Evolutionary conservation across 2,113 vertebrate genomes (phyloP).

Genomic region (Vombatus ursinus): DNA sequence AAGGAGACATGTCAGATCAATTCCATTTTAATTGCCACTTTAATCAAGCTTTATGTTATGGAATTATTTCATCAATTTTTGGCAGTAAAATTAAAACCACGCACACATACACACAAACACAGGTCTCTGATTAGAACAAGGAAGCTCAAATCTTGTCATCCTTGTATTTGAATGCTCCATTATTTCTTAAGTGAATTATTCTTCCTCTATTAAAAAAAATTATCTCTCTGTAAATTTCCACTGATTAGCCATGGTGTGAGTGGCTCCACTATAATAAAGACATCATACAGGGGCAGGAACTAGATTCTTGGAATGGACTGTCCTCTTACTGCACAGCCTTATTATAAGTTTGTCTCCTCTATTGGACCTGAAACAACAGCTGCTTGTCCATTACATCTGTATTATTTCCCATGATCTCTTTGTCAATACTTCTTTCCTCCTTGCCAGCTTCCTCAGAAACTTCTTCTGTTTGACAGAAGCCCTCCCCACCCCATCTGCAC

Average conservation of each 20-base stretch:
- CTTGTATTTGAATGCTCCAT: background rate
- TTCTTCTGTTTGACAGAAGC: background rate
- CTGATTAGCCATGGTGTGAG: conserved; percentile 41
- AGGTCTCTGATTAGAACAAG: conserved; percentile 57
- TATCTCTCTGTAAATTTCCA: conserved; percentile 67
- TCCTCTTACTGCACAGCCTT: background rate
- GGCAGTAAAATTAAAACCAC: conserved; percentile 36
- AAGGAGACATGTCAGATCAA: conserved; percentile 66
- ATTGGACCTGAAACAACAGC: background rate
- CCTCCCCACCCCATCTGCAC: background rate
- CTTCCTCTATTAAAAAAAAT: background rate
- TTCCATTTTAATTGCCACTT: conserved; percentile 78
- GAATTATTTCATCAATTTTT: conserved; percentile 77
- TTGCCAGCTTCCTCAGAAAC: background rate
- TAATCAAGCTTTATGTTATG: conserved; percentile 77
- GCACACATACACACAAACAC: background rate
- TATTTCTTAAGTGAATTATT: conserved; percentile 38
- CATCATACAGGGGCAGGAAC: background rate
- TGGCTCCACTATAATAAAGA: background rate
- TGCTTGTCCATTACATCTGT: background rate
- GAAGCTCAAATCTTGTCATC: conserved; percentile 48
- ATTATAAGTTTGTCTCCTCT: background rate
- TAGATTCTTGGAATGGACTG: background rate
- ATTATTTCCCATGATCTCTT: background rate
- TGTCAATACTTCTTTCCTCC: background rate